Conservation (phyloP, 2,888 invertebrate genomes). For the Agriopis aurantiaria region DNA sequence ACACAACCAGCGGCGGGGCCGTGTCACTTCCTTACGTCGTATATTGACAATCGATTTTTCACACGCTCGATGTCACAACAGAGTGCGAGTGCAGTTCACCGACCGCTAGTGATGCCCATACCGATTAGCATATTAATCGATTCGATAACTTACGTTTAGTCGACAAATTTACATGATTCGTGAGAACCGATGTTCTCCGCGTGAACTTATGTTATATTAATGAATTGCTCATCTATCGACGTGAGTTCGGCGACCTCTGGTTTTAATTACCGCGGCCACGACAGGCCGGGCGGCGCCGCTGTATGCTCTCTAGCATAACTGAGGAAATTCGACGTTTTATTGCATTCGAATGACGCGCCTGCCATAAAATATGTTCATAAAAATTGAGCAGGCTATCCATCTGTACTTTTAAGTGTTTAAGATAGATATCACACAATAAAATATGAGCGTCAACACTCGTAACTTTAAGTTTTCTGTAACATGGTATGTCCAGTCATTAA, state of each 20-base stretch:
- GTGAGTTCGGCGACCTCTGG: conserved; percentile 71
- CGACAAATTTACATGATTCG: conserved; percentile 86
- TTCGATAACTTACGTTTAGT: conserved; percentile 85
- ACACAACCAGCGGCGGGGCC: neutral
- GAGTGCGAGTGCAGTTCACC: conserved; percentile 77
- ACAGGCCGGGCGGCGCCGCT: conserved; percentile 54
- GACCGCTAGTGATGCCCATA: conserved; percentile 83
- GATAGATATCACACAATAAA: conserved; percentile 39
- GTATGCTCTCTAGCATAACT: conserved; percentile 34
- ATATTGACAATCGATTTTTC: conserved; percentile 84
- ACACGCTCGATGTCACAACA: conserved; percentile 94
- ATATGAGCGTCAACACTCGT: conserved; percentile 30
- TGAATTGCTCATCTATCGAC: conserved; percentile 79
- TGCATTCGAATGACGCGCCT: conserved; percentile 47
- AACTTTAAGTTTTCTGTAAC: conserved; percentile 27
- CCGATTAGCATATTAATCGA: conserved; percentile 86
- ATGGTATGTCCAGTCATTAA: conserved; percentile 8
- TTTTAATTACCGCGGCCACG: conserved; percentile 72
- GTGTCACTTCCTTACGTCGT: conserved; percentile 26
- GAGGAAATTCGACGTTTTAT: conserved; percentile 57
- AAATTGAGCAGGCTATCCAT: conserved; percentile 49
- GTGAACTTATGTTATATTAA: conserved; percentile 86
- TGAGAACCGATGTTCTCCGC: conserved; percentile 82
- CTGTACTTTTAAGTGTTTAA: conserved; percentile 49
- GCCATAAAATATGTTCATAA: conserved; percentile 51